Conservation (phyloP, 2,113 vertebrate genomes). For the Pogonocichla stellata region DNA sequence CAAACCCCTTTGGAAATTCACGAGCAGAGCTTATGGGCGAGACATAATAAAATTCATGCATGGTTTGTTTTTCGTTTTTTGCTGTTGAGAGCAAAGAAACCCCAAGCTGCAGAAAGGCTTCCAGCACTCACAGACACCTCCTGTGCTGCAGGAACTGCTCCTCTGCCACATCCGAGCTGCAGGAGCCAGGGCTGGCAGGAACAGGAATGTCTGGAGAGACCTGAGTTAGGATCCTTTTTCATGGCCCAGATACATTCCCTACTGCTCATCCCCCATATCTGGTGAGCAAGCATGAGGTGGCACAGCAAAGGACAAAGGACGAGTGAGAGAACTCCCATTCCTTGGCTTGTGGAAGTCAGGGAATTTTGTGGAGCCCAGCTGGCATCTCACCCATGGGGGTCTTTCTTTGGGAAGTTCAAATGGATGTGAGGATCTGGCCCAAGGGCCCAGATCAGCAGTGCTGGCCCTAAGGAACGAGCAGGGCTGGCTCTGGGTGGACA, state of each 20-base stretch:
- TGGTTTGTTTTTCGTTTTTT: not conserved
- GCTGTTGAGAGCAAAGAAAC: not conserved
- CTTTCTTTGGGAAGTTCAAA: not conserved
- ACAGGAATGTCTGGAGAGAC: not conserved
- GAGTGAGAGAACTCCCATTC: not conserved
- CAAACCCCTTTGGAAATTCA: not conserved
- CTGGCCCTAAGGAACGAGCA: fast-evolving
- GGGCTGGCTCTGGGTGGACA: not conserved
- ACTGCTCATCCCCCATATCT: fast-evolving
- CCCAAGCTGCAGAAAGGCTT: not conserved
- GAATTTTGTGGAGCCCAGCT: not conserved
- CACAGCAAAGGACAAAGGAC: not conserved
- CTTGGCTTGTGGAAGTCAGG: no score
- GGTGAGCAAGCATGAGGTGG: not conserved
- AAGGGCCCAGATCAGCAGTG: fast-evolving
- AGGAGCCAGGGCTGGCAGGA: slow-evolving; percentile 63
- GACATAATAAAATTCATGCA: not conserved
- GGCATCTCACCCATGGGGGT: not conserved
- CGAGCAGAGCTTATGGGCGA: not conserved
- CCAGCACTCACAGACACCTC: not conserved
- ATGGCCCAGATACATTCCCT: not conserved
- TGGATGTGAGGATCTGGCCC: not conserved
- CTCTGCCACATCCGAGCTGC: not conserved
- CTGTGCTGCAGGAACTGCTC: not conserved
- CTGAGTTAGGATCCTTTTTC: no score